Base-by-base conservation (phyloP, 1,140 invertebrate species). In the Hetaerina americana region DNA sequence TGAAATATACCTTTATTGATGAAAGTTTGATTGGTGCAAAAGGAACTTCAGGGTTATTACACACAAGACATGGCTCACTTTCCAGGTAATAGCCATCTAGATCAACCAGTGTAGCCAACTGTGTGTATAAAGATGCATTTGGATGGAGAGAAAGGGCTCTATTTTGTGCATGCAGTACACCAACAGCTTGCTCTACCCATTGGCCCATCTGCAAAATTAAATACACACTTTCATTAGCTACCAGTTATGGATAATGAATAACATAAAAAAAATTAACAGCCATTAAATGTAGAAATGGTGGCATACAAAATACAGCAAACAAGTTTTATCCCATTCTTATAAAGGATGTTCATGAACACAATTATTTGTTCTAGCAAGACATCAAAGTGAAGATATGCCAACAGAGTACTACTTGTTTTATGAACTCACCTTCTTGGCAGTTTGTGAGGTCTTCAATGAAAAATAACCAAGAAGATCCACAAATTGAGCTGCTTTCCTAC, bases 51-150 rank as follows among this genome's bases (percentile, higher is more conserved):
- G 96, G 95, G 83, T 97, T 97, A 80, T 98, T 98, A 79, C 96
- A 99, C 0, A 98, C 95, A 25, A 98, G 85, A 78, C 96, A 99
- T 0, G 96, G 96, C 78, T 98, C 95, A 73, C 94, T 96, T 83
- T 99, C 96, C 40, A 98, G 82, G 80, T 96, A 99, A 81, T 95
- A 97, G 0, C 96, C 96, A 80, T 98, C 96, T 67, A 98, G 87
- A 78, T 98, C 95, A 12, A 98, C 92, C 77, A 94, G 92, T 5
- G 94, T 93, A 68, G 93, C 90, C 26, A 98, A 82, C 69, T 94
- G 91, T 18, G 92, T 92, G 80, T 99, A 98, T 5, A 98, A 86
- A 74, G 91, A 92, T 0, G 94, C 92, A 83, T 98, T 98, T 26
- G 95, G 93, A 85, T 99, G 96, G 73, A 92, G 90, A 28, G 92